These are phyloP conservation scores for Edolisoma coerulescens DNA, from an alignment of 2,113 vertebrate genomes.

Conservation along the genomic window DNA sequence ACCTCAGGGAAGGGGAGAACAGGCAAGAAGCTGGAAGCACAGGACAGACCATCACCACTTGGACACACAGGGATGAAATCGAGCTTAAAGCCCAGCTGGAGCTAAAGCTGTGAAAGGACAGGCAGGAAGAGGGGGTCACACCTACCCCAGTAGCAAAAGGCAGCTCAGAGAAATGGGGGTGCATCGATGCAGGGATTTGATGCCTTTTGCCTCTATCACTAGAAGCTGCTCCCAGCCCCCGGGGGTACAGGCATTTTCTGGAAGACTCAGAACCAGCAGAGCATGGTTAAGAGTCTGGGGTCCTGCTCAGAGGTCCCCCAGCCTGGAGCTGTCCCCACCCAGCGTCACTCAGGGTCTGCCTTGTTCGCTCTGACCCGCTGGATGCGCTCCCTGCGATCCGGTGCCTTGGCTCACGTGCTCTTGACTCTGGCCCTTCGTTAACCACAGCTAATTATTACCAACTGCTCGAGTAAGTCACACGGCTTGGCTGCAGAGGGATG, in stretches of 20 bases:
- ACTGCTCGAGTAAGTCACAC: neutral
- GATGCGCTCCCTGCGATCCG: accelerated
- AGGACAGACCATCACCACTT: neutral
- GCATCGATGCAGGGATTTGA: accelerated
- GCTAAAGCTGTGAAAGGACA: neutral
- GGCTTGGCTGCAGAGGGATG: neutral
- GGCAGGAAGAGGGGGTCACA: neutral
- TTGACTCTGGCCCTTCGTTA: neutral
- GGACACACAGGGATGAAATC: neutral
- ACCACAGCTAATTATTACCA: constrained; percentile 29
- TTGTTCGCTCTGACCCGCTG: accelerated
- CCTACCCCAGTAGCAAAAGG: accelerated
- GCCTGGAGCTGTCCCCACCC: neutral
- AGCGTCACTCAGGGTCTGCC: accelerated
- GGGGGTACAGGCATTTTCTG: no score
- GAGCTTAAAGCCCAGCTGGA: neutral
- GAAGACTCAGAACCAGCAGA: neutral
- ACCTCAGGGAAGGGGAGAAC: neutral
- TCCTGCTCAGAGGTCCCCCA: neutral
- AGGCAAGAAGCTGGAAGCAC: neutral
- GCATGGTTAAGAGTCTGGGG: neutral
- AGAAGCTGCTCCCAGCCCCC: neutral
- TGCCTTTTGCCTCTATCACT: neutral
- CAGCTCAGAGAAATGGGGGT: neutral
- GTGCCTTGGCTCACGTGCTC: neutral